Base-by-base conservation (phyloP, 2,113 vertebrate species). In the Ursus arctos region DNA sequence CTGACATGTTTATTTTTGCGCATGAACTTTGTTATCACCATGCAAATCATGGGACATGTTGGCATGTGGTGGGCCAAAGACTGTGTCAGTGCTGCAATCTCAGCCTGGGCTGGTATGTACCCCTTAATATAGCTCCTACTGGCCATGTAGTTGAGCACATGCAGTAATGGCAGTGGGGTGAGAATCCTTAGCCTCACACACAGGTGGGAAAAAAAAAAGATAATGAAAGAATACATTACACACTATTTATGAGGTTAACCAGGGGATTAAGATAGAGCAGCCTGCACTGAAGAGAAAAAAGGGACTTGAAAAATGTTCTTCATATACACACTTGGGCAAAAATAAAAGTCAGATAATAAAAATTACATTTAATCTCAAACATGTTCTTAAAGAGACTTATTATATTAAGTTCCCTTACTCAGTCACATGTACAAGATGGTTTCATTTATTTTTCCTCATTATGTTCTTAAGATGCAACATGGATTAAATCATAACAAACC, bases 381-480 rank as follows among this genome's bases (percentile, higher is more conserved):
- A 36, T 8, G 24, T 69, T 21, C 33, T 67, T 88, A 95, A 87
- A 93, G 40, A 92, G 82, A 74, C 15, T 55, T 90, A 59, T 49
- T 79, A 74, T 79, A n/a, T 33, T 24, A 74, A 95, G 14, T 61
- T 81, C 47, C 28, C 21, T 89, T 47, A 87, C 21, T 85, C 53
- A 92, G 18, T 95, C 80, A 63, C n/a, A 87, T 21, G 33, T 87
- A 7, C 1, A 91, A 88, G 19, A 90, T 33, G 28, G 55, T 88
- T 89, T 84, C 61, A 95, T 51, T 92, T 87, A 55, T 76, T 96
- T 87, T 96, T 65, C 76, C 21, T 71, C 33, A 80, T 63, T 81
- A 63, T 94, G 5, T 83, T 93, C 76, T 77, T 91, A 95, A 97
- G 96, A 87, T 71, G 14, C 19, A 94, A 55, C n/a, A 81, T 61